phyloP scores from a whole-genome alignment of 2,888 invertebrate genomes.

The Nemotelus nigrinus region DNA sequence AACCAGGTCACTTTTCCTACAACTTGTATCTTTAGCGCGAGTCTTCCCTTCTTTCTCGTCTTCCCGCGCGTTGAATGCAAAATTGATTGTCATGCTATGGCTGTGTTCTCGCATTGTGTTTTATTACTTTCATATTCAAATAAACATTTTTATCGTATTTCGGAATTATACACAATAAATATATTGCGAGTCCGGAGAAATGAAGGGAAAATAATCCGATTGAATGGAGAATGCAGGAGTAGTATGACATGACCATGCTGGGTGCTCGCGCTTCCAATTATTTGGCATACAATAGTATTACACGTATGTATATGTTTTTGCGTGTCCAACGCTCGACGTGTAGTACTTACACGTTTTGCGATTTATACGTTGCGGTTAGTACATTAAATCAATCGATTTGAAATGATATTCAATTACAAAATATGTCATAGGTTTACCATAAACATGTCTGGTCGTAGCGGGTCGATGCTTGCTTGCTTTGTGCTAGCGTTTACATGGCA shows the following conservation, averaged over 20 bases:
- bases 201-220: conserved; percentile 22
- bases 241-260: background rate
- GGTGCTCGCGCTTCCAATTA: conserved; percentile 14
- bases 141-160: background rate
- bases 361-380: conserved; percentile 38
- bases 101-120: background rate
- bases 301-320: background rate
- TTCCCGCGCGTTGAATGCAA: background rate
- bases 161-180: conserved; percentile 10
- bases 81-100: background rate
- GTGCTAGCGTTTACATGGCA: background rate
- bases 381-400: conserved; percentile 43
- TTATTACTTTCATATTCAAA: background rate
- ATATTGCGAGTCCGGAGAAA: background rate
- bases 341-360: conserved; percentile 20
- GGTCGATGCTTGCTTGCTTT: background rate
- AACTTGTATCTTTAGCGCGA: background rate
- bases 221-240: conserved; percentile 13
- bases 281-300: conserved; percentile 2
- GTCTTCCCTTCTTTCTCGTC: background rate
- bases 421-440: conserved; percentile 34
- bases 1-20: background rate
- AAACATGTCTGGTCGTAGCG: conserved; percentile 23
- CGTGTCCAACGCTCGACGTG: no score
- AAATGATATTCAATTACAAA: conserved; percentile 44